Evolutionary conservation across 2,797 vertebrate genomes (phyloP).

Genomic region (Benthosema pterotum): DNA sequence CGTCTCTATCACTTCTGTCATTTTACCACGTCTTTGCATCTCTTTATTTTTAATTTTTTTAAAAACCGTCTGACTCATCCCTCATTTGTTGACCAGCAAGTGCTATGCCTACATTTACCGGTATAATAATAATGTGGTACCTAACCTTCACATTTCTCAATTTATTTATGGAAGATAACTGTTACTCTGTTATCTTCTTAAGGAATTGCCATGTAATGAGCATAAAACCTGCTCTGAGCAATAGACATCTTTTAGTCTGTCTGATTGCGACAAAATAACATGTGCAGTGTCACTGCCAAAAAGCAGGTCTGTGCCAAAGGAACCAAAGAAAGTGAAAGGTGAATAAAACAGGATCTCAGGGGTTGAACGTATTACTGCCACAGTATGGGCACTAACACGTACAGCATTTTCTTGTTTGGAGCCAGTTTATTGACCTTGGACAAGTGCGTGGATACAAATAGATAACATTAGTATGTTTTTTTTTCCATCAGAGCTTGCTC

Average conservation of each 20-base stretch:
- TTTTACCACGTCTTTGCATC: no score
- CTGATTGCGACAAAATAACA: background rate
- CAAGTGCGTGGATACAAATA: slow-evolving; percentile 45
- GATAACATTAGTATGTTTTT: slow-evolving; percentile 26
- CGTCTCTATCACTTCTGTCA: no score
- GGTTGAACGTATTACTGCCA: slow-evolving; percentile 33
- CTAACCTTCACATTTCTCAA: background rate
- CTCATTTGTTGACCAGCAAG: no score
- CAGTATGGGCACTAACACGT: slow-evolving; percentile 52
- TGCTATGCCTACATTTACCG: no score
- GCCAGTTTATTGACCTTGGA: slow-evolving; percentile 52
- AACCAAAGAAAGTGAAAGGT: slow-evolving; percentile 4
- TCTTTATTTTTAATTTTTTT: no score
- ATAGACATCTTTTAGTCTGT: background rate
- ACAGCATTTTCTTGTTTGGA: slow-evolving; percentile 21
- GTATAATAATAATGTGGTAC: background rate
- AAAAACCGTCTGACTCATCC: no score
- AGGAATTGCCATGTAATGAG: background rate
- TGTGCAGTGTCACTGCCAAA: slow-evolving; percentile 7
- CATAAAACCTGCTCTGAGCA: background rate
- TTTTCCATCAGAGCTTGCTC: no score
- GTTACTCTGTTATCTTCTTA: background rate
- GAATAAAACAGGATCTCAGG: slow-evolving; percentile 4
- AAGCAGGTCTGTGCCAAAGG: slow-evolving; percentile 3
- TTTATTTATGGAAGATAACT: background rate